Conservation (phyloP, 2,113 vertebrate genomes). For the Epinephelus lanceolatus region DNA sequence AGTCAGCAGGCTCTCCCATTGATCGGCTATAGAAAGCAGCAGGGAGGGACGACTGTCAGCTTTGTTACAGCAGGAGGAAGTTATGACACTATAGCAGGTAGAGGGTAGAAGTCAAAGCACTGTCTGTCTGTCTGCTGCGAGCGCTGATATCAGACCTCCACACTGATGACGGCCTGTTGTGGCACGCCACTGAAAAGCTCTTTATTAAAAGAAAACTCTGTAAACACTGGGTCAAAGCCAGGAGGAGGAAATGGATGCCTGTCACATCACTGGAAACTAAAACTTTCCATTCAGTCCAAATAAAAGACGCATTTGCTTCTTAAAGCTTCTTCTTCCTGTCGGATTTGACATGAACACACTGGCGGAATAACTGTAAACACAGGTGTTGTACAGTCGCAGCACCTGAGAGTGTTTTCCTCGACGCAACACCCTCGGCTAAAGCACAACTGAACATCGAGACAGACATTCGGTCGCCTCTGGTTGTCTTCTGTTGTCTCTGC, state of each 20-base stretch:
- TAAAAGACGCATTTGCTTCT: constrained; percentile 33
- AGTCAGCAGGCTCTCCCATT: constrained; percentile 71
- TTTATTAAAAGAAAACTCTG: constrained; percentile 12
- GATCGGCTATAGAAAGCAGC: constrained; percentile 62
- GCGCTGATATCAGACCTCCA: constrained; percentile 27
- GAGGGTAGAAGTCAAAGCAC: constrained; percentile 62
- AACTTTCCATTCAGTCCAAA: constrained; percentile 38
- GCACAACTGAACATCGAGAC: constrained; percentile 9
- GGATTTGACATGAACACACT: constrained; percentile 34
- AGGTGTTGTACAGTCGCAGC: constrained; percentile 27
- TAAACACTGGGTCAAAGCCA: neutral
- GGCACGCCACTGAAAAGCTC: constrained; percentile 36
- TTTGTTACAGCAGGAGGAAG: constrained; percentile 72
- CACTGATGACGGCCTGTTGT: constrained; percentile 48
- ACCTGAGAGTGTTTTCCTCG: constrained; percentile 1
- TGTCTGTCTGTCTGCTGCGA: constrained; percentile 32
- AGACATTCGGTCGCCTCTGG: constrained; percentile 16
- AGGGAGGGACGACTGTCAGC: constrained; percentile 47
- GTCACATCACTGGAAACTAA: constrained; percentile 24
- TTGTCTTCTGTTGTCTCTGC: constrained; percentile 2
- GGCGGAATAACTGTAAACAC: constrained; percentile 32
- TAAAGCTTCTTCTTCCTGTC: constrained; percentile 47
- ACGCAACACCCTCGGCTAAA: constrained; percentile 9
- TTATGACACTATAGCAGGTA: constrained; percentile 62
- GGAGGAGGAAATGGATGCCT: constrained; percentile 18